A percentile compares a stretch with the other conserved stretches of the same genome.
These are phyloP conservation scores for Cyanoramphus novaezelandiae DNA, from an alignment of 2,113 vertebrate species.

Conservation along the genomic window DNA sequence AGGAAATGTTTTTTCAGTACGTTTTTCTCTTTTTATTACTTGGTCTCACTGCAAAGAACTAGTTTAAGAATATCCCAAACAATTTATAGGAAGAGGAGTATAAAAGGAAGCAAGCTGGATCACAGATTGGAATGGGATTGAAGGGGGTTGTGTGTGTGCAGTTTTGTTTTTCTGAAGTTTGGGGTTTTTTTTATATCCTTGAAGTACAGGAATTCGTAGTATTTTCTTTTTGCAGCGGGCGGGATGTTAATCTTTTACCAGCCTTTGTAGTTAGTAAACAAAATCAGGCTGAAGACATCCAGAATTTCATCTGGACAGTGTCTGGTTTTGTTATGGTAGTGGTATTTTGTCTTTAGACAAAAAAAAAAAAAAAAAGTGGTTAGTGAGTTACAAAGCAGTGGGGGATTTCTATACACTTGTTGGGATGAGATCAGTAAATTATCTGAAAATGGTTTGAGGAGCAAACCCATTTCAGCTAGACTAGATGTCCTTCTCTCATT, in stretches of 20 bases:
- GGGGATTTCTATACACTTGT: neutral
- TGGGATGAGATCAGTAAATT: conserved; percentile 34
- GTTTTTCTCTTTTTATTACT: neutral
- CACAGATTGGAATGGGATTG: neutral
- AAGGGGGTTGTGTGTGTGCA: neutral
- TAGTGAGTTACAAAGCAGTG: neutral
- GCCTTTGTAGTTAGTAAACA: neutral
- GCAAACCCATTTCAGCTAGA: neutral
- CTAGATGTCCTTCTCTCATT: neutral
- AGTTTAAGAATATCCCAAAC: neutral
- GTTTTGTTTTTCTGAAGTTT: neutral
- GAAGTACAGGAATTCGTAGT: neutral
- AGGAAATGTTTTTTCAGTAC: neutral
- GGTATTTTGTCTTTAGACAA: neutral
- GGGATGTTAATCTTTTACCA: neutral
- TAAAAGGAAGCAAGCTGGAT: neutral
- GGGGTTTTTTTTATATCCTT: neutral
- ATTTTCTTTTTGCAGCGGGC: neutral
- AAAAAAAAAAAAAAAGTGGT: neutral
- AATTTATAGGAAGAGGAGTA: neutral
- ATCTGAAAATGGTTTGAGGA: neutral
- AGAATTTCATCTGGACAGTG: neutral
- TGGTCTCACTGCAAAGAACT: neutral
- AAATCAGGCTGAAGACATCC: neutral
- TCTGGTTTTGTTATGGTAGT: neutral